Percentiles rank a stretch among this genome's conserved stretches.
phyloP scores from a whole-genome alignment of 2,797 vertebrate genomes.

The Hydrolagus colliei region DNA sequence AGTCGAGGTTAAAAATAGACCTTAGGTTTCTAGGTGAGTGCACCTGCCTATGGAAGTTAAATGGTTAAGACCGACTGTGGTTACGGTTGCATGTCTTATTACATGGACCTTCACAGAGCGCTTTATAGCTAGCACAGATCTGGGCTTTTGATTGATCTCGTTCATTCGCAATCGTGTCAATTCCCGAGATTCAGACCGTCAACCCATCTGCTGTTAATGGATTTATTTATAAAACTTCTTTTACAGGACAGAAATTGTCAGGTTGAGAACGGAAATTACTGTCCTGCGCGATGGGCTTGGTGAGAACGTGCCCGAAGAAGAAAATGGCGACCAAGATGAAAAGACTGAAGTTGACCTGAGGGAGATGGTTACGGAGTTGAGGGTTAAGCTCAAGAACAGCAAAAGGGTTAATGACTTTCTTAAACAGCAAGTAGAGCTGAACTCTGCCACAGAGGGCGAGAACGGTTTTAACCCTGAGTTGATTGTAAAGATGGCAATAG shows the following conservation, averaged over 20 bases:
- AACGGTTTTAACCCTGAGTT: constrained; percentile 41
- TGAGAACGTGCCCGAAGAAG: constrained; percentile 42
- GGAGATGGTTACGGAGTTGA: constrained; percentile 56
- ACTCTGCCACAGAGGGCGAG: constrained; percentile 40
- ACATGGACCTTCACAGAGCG: too few relatives aligned
- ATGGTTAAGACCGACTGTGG: too few relatives aligned
- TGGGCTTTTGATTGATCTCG: too few relatives aligned
- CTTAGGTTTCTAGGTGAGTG: too few relatives aligned
- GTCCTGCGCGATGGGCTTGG: constrained; percentile 47
- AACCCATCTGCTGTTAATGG: too few relatives aligned
- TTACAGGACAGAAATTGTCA: constrained; percentile 53
- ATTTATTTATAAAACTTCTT: neutral
- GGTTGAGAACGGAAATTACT: constrained; percentile 49
- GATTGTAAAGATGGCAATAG: constrained; percentile 42
- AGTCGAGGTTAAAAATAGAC: too few relatives aligned
- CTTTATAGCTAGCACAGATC: too few relatives aligned
- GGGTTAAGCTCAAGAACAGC: constrained; percentile 51
- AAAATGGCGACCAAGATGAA: constrained; percentile 45
- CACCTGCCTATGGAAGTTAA: too few relatives aligned
- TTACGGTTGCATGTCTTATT: too few relatives aligned
- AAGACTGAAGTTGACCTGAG: constrained; percentile 59
- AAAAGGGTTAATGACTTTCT: constrained; percentile 50
- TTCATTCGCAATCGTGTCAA: too few relatives aligned
- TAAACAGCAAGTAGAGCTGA: constrained; percentile 51
- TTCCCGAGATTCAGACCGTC: too few relatives aligned